Conservation (phyloP, 2,888 invertebrate species). For the Xestoiulus laeticollis region DNA sequence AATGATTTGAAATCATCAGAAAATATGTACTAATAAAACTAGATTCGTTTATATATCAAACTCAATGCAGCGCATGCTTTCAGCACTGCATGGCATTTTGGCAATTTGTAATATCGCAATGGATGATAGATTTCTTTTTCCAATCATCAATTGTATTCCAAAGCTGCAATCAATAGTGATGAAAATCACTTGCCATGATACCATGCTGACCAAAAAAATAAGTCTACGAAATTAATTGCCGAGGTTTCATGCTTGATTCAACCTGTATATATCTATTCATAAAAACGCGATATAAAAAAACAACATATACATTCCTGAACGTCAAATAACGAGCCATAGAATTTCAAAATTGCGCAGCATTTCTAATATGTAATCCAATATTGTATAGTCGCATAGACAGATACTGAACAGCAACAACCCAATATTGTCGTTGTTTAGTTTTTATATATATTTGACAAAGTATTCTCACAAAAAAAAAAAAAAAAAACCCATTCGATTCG, state of each 20-base stretch:
- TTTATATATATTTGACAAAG: not conserved
- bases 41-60: not conserved
- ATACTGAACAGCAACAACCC: not conserved
- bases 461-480: no score
- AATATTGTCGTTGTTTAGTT: not conserved
- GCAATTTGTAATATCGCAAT: not conserved
- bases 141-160: not conserved
- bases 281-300: not conserved
- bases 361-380: not conserved
- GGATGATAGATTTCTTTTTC: not conserved
- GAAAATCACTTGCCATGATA: not conserved
- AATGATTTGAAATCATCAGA: not conserved
- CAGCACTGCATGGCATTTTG: not conserved
- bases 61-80: not conserved
- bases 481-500: no score
- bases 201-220: not conserved
- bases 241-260: not conserved
- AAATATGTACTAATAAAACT: not conserved
- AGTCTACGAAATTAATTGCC: not conserved
- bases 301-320: not conserved
- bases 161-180: not conserved
- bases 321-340: not conserved
- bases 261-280: not conserved
- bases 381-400: not conserved
- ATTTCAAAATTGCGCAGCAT: not conserved